Evolutionary conservation across 2,888 invertebrate species (phyloP).

Genomic region (Amiota communis): DNA sequence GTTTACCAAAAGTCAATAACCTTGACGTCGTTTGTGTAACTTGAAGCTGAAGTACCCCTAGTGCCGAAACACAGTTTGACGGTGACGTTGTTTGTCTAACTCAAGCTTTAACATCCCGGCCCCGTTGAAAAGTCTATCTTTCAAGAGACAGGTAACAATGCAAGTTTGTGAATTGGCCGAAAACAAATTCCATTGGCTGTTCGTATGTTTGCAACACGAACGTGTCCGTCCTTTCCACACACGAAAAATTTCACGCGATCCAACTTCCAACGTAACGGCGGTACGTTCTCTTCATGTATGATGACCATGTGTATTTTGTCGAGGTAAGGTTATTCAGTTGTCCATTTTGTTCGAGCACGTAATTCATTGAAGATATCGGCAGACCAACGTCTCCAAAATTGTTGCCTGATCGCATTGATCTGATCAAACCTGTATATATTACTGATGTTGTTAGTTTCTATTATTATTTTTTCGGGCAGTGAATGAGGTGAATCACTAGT

Average conservation of each 20-base stretch:
- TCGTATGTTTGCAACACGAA: neutral
- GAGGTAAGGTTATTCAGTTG: neutral
- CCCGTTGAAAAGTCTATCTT: too few species aligned
- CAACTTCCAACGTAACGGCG: slow-evolving; percentile 4
- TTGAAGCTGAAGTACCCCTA: too few species aligned
- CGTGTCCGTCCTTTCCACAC: too few species aligned
- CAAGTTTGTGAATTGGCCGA: neutral
- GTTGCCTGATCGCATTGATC: neutral
- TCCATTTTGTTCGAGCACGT: neutral
- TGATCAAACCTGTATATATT: neutral
- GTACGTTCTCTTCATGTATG: neutral
- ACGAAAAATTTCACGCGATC: neutral
- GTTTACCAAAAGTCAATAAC: too few species aligned
- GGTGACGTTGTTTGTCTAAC: too few species aligned
- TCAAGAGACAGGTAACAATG: too few species aligned
- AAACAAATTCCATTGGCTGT: neutral
- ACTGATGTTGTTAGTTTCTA: neutral
- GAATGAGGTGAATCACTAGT: too few species aligned
- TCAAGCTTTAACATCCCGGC: too few species aligned
- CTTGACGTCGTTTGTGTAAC: too few species aligned
- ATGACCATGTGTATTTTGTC: neutral
- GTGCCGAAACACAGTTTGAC: too few species aligned
- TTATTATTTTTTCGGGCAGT: too few species aligned
- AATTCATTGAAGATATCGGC: slow-evolving; percentile 5
- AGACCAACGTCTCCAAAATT: slow-evolving; percentile 14